Evolutionary conservation across 2,888 invertebrate species (phyloP), one percentile per base, ranked within the genome.

Genomic region (Xylota segnis): DNA sequence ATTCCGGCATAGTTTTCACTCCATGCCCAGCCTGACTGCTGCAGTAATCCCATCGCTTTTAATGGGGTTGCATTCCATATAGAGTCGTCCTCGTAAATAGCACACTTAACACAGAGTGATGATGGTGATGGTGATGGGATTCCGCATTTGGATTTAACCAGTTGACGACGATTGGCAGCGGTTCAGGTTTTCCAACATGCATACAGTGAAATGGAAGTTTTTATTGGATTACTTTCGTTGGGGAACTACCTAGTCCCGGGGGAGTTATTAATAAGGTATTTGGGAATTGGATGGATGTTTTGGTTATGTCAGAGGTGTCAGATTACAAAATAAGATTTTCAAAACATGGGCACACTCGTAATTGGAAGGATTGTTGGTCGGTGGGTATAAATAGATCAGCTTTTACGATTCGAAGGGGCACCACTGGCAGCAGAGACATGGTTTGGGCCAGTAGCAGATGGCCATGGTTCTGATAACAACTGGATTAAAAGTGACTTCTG

Each of bases 11-110:
- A 68, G 61, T 68, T 74, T 68, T 56, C 66, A 68, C 54, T 61
- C n/a, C 37, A 32, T 68, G 23, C 14, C n/a, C n/a, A 9, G 70
- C 47, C 14, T 9, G 27, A 12, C 5, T 12, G 16, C 50, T 50
- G 72, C 50, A 47, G 65, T 52, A 65, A 65, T 66, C 23, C 23
- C 52, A 37, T 47, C 47, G 12, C 37, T 12, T 70, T 59, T 74
- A 70, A 83, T 78, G 78, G 63, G 68, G 68, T 72, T 71, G 68
- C 78, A 83, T 79, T 78, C 74, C 74, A 74, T 74, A 52, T 61
- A 10, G 47, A 77, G 61, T 68, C 58, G 68, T 68, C 68, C 63
- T 79, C 79, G 61, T 71, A 83, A 68, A 78, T 68, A 61, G 54
- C 54, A 50, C 32, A 52, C 47, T 72, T 50, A 50, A 65, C 5